Percentiles rank a stretch among this genome's conserved stretches.
Conservation (phyloP, 2,888 invertebrate genomes). For the Tortricodes alternella region DNA sequence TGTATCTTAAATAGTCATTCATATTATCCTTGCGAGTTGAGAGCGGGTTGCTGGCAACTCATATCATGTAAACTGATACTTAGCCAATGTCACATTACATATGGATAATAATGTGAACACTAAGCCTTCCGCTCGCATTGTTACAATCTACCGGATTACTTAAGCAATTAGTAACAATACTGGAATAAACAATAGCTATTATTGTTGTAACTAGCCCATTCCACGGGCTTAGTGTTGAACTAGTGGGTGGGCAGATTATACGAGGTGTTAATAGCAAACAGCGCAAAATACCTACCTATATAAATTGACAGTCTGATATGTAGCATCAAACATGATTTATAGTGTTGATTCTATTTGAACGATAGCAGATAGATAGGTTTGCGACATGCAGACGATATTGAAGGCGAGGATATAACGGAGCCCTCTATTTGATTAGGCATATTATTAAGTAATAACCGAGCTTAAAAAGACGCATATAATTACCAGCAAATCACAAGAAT, state of each 20-base stretch:
- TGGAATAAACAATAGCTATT: constrained; percentile 6
- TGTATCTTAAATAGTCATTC: no score
- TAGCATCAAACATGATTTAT: constrained; percentile 40
- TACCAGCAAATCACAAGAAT: constrained; percentile 4
- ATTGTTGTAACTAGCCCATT: constrained; percentile 7
- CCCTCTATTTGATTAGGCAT: constrained; percentile 28
- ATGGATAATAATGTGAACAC: constrained; percentile 1
- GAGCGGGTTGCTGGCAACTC: no score
- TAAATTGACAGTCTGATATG: constrained; percentile 3
- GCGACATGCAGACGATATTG: constrained; percentile 44
- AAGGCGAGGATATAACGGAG: constrained; percentile 40
- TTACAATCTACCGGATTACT: constrained; percentile 9
- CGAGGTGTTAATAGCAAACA: not conserved
- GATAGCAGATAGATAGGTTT: constrained; percentile 34
- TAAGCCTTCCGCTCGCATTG: not conserved
- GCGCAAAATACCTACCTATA: not conserved
- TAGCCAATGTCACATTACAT: constrained; percentile 1
- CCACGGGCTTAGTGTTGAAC: not conserved
- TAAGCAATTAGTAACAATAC: constrained; percentile 16
- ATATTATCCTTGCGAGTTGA: no score
- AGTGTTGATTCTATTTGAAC: constrained; percentile 38
- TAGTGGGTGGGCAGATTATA: constrained; percentile 8
- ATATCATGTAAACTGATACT: no score
- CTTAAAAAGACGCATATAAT: constrained; percentile 12
- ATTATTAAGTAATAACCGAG: constrained; percentile 19